phyloP scores from a whole-genome alignment of 2,113 vertebrate species.

The Cichladusa arquata region DNA sequence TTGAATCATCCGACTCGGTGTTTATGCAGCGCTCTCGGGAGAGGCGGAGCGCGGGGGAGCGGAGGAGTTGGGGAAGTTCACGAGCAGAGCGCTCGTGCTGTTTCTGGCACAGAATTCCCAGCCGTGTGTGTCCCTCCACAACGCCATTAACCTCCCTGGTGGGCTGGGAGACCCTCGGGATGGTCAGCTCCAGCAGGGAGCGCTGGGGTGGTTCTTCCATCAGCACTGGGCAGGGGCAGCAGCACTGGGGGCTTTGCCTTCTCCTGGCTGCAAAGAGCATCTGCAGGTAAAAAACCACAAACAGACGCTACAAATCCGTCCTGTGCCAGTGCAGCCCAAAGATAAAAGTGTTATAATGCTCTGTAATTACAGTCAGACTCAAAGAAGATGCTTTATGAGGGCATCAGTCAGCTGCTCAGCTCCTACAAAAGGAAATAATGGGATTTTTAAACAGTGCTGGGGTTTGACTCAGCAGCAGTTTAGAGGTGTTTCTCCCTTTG shows the following conservation, averaged over 20 bases:
- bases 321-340: background rate
- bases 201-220: background rate
- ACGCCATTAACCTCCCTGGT: background rate
- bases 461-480: background rate
- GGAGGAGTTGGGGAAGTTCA: background rate
- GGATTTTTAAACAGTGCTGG: background rate
- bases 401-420: conserved; percentile 4
- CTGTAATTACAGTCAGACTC: conserved; percentile 35
- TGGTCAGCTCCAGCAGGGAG: background rate
- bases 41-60: background rate
- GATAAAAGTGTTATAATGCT: background rate
- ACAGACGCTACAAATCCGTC: background rate
- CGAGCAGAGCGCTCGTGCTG: conserved; percentile 11
- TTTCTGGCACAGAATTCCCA: background rate
- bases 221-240: background rate
- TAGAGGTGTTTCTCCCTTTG: background rate
- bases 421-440: conserved; percentile 24
- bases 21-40: background rate
- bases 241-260: background rate
- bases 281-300: background rate
- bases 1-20: background rate
- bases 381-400: background rate
- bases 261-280: background rate
- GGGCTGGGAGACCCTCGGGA: background rate
- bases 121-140: background rate